phyloP scores from a whole-genome alignment of 2,113 vertebrate species.

The Plestiodon gilberti region DNA sequence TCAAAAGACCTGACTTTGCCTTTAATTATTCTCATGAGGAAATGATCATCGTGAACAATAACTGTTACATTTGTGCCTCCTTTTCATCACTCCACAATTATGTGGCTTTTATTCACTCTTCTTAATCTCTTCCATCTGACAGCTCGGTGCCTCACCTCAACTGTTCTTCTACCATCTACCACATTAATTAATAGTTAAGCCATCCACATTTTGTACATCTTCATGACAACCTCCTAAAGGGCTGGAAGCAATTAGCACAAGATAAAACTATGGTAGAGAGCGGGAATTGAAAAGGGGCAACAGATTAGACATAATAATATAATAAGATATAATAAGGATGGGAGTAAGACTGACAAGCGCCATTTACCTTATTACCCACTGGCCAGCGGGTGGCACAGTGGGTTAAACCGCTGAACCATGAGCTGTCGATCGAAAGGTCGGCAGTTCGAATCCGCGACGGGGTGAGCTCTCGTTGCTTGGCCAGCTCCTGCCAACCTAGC shows the following conservation, averaged over 20 bases:
- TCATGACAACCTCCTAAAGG: conserved; percentile 37
- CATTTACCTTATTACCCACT: too few relatives aligned
- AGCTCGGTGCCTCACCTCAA: conserved; percentile 35
- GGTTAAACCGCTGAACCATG: too few relatives aligned
- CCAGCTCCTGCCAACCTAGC: too few relatives aligned
- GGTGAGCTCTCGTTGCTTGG: too few relatives aligned
- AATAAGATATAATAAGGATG: too few relatives aligned
- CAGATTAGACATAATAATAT: conserved; percentile 30
- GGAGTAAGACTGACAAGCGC: conserved; percentile 26
- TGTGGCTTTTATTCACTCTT: not conserved
- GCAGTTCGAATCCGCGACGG: too few relatives aligned
- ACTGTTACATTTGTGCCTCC: not conserved
- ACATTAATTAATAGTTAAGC: conserved; percentile 59
- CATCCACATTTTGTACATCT: conserved; percentile 48
- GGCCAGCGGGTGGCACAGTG: too few relatives aligned
- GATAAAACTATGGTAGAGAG: conserved; percentile 32
- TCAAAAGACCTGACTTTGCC: not conserved
- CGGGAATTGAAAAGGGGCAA: conserved; percentile 27
- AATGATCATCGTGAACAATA: not conserved
- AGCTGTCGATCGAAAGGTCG: too few relatives aligned
- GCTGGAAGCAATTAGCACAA: conserved; percentile 50
- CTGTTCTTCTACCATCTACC: conserved; percentile 4
- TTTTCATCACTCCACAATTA: accelerated
- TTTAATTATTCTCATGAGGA: not conserved
- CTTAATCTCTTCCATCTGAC: not conserved